Base-by-base conservation (phyloP, 1,140 invertebrate genomes). In the Lethocerus indicus region DNA sequence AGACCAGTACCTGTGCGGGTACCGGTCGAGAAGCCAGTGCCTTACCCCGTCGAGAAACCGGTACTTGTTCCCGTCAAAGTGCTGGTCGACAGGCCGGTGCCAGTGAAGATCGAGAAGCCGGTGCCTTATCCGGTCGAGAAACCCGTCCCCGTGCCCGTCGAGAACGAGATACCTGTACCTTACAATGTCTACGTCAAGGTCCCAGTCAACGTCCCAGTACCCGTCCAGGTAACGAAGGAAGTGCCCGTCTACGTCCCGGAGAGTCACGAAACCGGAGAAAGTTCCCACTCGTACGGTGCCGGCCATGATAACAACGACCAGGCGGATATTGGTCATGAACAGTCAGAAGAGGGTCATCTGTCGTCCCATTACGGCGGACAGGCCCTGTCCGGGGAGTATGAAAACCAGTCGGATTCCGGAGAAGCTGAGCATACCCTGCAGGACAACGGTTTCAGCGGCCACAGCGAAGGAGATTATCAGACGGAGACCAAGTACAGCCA, bases 161-260 rank as follows among this genome's bases (percentile, higher is more conserved):
- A 69, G 13, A 71, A 74, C 59, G 71, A 69, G 54, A 64, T 74
- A 4, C 78, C 78, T 12, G 81, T 84, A 1, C 80, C 82, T 58
- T 83, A 82, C 67, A 76, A 83, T 60, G 71, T 85, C 2, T 77
- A 77, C 13, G 81, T 81, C 61, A 79, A 82, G 29, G 25, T 41
- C n/a, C 39, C 36, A 69, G 80, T 84, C 3, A 81, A 80, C 64
- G 79, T 82, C 58, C 79, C 76, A 65, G 77, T 83, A 62, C 79
- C 82, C 69, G 79, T 83, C 41, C 78, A 81, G 60, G 82, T 81
- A 67, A 80, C 82, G 12, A 50, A 50, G 25, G 20, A 49, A 20
- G 48, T 50, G n/a, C 27, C 26, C 9, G 7, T 82, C 1, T 74
- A 75, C 54, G 49, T 47, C 20, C 29, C 41, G 6, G 23, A 24